Evolutionary conservation across 2,113 vertebrate species (phyloP).

Genomic region (Eulacestoma nigropectus): DNA sequence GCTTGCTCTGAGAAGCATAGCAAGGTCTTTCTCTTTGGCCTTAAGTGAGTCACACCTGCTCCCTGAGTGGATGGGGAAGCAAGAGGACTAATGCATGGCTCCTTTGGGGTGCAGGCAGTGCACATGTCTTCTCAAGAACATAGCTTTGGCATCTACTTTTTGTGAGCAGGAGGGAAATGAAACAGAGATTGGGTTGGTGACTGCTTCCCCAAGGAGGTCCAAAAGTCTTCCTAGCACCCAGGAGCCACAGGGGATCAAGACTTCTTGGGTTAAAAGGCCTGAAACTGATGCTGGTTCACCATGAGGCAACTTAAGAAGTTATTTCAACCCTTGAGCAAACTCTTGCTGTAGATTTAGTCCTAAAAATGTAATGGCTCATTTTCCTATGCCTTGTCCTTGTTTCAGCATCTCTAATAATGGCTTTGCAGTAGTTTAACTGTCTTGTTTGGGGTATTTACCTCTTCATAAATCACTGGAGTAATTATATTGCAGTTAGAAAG

Average conservation of each 20-base stretch:
- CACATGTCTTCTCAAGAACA: neutral
- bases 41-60: rapidly evolving
- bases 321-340: neutral
- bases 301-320: neutral
- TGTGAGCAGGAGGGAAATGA: neutral
- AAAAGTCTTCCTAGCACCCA: rapidly evolving
- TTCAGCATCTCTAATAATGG: neutral
- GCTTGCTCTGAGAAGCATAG: neutral
- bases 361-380: neutral
- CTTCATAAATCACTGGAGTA: neutral
- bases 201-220: neutral
- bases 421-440: neutral
- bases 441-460: neutral
- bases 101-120: neutral
- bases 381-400: neutral
- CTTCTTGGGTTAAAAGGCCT: neutral
- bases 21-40: neutral
- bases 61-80: neutral
- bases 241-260: neutral
- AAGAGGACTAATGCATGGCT: neutral
- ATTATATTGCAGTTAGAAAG: neutral
- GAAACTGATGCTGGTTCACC: neutral
- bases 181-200: neutral
- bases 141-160: neutral
- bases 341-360: neutral